Conservation (phyloP, 1,140 invertebrate genomes). For the Achatina immaculata region DNA sequence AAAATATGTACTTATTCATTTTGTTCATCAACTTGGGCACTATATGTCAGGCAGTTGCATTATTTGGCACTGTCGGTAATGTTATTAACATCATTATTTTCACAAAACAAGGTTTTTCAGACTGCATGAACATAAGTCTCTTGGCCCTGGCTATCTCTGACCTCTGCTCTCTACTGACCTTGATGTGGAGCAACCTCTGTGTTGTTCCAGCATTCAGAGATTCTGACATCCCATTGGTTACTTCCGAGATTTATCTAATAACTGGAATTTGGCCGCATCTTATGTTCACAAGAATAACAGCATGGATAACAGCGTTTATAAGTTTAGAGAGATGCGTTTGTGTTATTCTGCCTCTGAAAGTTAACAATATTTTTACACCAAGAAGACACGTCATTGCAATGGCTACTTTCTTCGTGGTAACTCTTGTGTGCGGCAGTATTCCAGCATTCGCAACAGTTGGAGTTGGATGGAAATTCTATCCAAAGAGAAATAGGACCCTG, state of each 20-base stretch:
- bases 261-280: not conserved
- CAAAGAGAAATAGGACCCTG: not conserved
- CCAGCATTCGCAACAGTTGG: not conserved
- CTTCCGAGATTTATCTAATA: not conserved
- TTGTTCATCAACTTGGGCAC: too few species aligned
- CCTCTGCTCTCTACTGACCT: not conserved
- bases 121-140: not conserved
- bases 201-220: not conserved
- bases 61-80: constrained; percentile 8
- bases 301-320: constrained; percentile 15
- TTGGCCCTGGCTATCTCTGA: constrained; percentile 6
- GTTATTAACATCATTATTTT: constrained; percentile 10
- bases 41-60: not conserved
- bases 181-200: not conserved
- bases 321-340: constrained; percentile 8
- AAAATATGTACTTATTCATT: too few species aligned
- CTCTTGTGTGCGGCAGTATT: not conserved
- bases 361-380: not conserved
- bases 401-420: not conserved
- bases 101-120: not conserved
- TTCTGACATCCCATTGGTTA: not conserved
- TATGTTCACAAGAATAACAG: not conserved
- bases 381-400: not conserved
- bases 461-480: not conserved
- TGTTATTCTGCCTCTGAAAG: constrained; percentile 2